Base-by-base conservation (phyloP, 2,888 invertebrate species). In the Lutraria lutraria region DNA sequence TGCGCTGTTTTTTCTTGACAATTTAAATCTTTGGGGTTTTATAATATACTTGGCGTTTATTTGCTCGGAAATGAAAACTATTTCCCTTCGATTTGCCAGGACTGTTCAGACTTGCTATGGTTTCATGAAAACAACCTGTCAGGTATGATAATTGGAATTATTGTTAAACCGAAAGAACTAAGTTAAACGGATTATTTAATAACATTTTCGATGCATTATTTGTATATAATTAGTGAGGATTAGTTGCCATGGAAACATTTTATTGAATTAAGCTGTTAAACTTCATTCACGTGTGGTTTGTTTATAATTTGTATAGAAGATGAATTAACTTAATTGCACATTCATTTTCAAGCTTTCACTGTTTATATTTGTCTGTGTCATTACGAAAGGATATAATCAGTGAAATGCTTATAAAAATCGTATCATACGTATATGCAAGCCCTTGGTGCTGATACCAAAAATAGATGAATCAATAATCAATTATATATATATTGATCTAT, bases 41-140 rank as follows among this genome's bases (percentile, higher is more conserved):
- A 19, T 34, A 31, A 34, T 31, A 29, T 10, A 76, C 76, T 76
- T 76, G 13, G 34, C 16, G 76, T 76, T 76, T 16, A 34, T 34
- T 76, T 31, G 76, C 31, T 76, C 76, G 76, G 76, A 76, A 76
- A 34, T 76, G 31, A 31, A 34, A 76, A 2, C 31, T 76, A 15
- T 31, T 34, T 76, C 76, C 76, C 4, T 76, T 76, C 76, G 76
- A 76, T 76, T 34, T 76, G 76, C 76, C 29, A 19, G 76, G 31
- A 76, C 76, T 76, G 76, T 76, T 76, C 76, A 90, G 63, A 90
- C 90, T 88, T 88, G 90, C 90, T 88, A 90, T 90, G 90, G 90
- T 90, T 90, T 81, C 90, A 84, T n/a, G 29, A 85, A 80, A 81
- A 81, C 54, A 54, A 54, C 81, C 81, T 81, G 76, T 16, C 31